A percentile compares a stretch with the other conserved stretches of the same genome.
phyloP scores from a whole-genome alignment of 2,113 vertebrate species.

The Vicugna pacos region DNA sequence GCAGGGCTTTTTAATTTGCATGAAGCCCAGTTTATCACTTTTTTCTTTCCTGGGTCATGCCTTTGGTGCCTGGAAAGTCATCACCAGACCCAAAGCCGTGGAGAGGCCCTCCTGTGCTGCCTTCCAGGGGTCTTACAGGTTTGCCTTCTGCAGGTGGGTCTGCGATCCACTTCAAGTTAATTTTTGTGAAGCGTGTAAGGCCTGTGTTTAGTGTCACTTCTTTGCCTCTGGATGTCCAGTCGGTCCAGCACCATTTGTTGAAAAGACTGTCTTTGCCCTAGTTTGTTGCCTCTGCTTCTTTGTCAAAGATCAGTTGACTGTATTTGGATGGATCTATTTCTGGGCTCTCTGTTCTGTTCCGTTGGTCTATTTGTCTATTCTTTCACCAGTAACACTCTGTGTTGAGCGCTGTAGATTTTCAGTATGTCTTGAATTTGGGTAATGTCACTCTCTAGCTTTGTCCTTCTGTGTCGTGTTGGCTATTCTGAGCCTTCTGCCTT shows the following conservation, averaged over 20 bases:
- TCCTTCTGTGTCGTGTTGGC: background rate
- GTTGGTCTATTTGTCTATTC: background rate
- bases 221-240: background rate
- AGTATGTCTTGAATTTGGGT: background rate
- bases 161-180: background rate
- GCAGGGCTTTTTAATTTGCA: background rate
- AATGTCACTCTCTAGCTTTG: background rate
- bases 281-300: background rate
- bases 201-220: background rate
- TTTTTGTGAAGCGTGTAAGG: background rate
- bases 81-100: background rate
- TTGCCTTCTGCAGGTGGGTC: background rate
- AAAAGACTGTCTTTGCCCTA: background rate
- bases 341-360: background rate
- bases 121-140: background rate
- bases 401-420: background rate
- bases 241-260: background rate
- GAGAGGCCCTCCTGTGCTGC: background rate
- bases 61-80: background rate
- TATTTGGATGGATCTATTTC: background rate
- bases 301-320: background rate
- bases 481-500: background rate
- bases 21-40: background rate
- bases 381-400: background rate
- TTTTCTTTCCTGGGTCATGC: background rate